A percentile compares a stretch with the other conserved stretches of the same genome.
Conservation (phyloP, 2,888 invertebrate genomes). For the Melangyna quadrimaculata region DNA sequence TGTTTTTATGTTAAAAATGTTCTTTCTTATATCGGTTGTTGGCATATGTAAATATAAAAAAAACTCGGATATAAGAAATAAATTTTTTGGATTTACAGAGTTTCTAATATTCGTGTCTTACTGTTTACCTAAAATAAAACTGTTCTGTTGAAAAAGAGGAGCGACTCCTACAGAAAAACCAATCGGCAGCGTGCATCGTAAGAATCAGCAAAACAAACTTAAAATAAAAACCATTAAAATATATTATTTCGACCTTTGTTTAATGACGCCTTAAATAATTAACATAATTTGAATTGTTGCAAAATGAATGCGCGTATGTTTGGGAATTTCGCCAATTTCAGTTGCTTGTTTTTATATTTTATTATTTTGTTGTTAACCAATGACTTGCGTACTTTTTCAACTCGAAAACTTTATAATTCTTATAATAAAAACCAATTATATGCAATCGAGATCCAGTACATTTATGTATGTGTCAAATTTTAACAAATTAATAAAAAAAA, state of each 20-base stretch:
- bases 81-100: too few species aligned
- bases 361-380: not conserved
- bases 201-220: not conserved
- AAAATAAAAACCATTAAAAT: not conserved
- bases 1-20: too few species aligned
- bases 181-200: too few species aligned
- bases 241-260: constrained; percentile 26
- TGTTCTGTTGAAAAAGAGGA: too few species aligned
- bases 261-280: constrained; percentile 43
- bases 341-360: not conserved
- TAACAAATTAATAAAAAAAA: constrained; percentile 3
- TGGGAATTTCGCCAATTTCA: constrained; percentile 26
- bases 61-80: too few species aligned
- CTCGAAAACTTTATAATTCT: constrained; percentile 1
- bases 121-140: too few species aligned
- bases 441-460: not conserved
- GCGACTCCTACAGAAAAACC: too few species aligned
- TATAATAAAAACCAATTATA: constrained; percentile 4
- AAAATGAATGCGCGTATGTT: constrained; percentile 37
- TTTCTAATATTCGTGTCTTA: too few species aligned
- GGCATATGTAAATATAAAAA: too few species aligned
- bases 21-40: too few species aligned
- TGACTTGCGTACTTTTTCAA: not conserved
- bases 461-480: constrained; percentile 2
- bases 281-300: constrained; percentile 28